A percentile compares a stretch with the other conserved stretches of the same genome.
phyloP scores from a whole-genome alignment of 2,888 invertebrate genomes.

The Boloria euphrosyne region DNA sequence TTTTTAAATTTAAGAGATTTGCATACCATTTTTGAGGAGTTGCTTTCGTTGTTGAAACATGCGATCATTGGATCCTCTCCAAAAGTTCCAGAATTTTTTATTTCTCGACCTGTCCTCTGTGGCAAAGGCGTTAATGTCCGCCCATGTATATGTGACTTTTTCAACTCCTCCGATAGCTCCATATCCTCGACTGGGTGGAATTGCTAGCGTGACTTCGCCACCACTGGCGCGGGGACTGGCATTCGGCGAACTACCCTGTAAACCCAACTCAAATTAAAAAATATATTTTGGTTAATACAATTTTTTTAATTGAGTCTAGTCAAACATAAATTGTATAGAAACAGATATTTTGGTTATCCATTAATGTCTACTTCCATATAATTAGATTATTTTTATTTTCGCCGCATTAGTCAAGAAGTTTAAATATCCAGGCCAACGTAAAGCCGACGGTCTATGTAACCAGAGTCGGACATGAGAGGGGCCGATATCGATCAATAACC shows the following conservation, averaged over 20 bases:
- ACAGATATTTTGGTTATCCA: not conserved
- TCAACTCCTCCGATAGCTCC: constrained; percentile 69
- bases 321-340: not conserved
- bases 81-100: constrained; percentile 72
- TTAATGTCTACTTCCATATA: not conserved
- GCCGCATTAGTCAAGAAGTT: constrained; percentile 17
- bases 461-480: constrained; percentile 20
- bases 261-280: not conserved
- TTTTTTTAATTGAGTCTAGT: no score
- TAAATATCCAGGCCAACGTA: constrained; percentile 28
- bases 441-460: constrained; percentile 26
- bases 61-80: constrained; percentile 61
- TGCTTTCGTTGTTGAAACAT: constrained; percentile 85
- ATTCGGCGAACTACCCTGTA: constrained; percentile 54
- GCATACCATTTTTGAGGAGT: constrained; percentile 87
- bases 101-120: constrained; percentile 78
- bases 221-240: constrained; percentile 61
- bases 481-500: constrained; percentile 27
- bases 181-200: constrained; percentile 62
- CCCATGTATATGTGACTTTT: constrained; percentile 89
- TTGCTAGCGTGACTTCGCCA: constrained; percentile 60
- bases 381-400: constrained; percentile 11
- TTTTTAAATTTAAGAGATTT: not conserved
- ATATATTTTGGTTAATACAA: not conserved
- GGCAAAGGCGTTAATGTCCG: constrained; percentile 89